Evolutionary conservation across 2,113 vertebrate species (phyloP), one percentile per base, ranked within the genome.

Genomic region (Vidua macroura): DNA sequence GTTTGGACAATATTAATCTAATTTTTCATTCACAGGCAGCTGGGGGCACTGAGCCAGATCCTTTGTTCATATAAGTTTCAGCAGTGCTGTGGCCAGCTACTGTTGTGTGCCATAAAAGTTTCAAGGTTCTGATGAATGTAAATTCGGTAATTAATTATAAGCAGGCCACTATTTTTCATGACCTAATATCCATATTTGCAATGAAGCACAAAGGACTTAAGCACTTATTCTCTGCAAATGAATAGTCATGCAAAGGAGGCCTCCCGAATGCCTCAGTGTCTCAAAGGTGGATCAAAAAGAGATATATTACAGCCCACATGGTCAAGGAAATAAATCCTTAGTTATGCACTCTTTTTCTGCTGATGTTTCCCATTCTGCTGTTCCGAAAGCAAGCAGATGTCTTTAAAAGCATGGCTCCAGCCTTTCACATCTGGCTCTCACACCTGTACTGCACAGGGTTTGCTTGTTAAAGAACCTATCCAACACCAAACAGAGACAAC

Each of bases 181-280:
- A 86, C 86, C 63, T 70, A 77, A 60, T 66, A 83, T 23, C 53
- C 14, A 2, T 88, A 79, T 60, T 72, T 90, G n/a, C 69, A 83
- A 64, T 37, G 80, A 22, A 76, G 28, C 17, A 73, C 59, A 80
- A 55, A 73, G 21, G 39, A 52, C 33, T 75, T 67, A 48, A 66
- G 28, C 59, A 78, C 15, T 74, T 41, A 62, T 1, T 79, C 49
- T 73, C 51, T 85, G 21, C 49, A 86, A 76, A 86, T 28, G 13
- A 46, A 64, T 15, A 69, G 31, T 25, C 51, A 59, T 3, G 2
- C 17, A 46, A 59, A 83, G 27, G 21, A 92, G 41, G 46, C n/a
- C n/a, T 80, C 53, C 30, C 0, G 0, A 35, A 10, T 24, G 33
- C 23, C 33, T 83, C 5, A 1, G 9, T 39, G 21, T 58, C 56